Evolutionary conservation across 1,140 invertebrate species (phyloP), one percentile per base, ranked within the genome.

Genomic region (Hyphantria cunea): DNA sequence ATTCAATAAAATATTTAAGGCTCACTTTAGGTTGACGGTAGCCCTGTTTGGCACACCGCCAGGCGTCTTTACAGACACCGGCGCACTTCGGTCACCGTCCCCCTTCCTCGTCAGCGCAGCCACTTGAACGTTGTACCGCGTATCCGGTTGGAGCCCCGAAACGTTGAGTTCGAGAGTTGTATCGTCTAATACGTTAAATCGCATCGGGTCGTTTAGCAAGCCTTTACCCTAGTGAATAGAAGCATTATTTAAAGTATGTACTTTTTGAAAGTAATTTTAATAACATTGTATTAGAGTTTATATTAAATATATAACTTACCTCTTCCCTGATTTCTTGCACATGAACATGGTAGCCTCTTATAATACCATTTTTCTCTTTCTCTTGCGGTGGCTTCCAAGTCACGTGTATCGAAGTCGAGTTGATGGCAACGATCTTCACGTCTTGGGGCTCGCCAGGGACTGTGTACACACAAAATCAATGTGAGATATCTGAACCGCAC

Each of bases 371-470:
- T 62, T 96, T 95, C 71, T 99, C 97, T 78, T 97, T 97, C 64
- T 96, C 94, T 52, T 93, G 92, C 0, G 98, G 98, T 0, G 97
- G 95, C 78, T 96, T 95, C 98, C 98, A 99, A 48, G 94, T 93
- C 7, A 99, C 97, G 76, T 95, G 94, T 70, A 99, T 95, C 5
- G 97, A 94, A 0, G 98, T 99, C 0, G 98, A 99, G 92, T 99
- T 99, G 79, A 99, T 93, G 5, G 96, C 92, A 48, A 93, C 94
- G 0, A 95, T 96, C 87, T 94, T 95, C 33, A 99, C 97, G 76
- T 97, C 96, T 83, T 96, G 95, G 44, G 98, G 98, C 91, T 98
- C 96, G 67, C 98, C 98, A 66, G 98, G 98, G 92, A 99, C 98
- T 99, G 94, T 90, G 93, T 92, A 76, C 64, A 90, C 64, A 83